Percentiles rank a stretch among this genome's conserved stretches.
phyloP scores from a whole-genome alignment of 2,797 vertebrate species.

The Glossophaga mutica region DNA sequence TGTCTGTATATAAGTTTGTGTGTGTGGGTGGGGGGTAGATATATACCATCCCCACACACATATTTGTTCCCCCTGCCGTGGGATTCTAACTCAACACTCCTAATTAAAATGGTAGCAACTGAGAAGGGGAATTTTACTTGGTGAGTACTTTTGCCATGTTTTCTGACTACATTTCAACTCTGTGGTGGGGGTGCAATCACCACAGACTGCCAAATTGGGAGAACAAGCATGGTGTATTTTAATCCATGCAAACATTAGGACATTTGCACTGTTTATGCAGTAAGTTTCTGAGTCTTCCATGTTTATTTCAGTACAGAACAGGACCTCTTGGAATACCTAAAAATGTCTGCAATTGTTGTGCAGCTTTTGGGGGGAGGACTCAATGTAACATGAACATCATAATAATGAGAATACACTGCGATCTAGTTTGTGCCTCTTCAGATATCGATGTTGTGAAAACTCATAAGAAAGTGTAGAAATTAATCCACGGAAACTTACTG shows the following conservation, averaged over 20 bases:
- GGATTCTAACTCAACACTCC: neutral
- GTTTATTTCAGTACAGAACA: neutral
- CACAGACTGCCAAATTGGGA: neutral
- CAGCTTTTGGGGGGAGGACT: neutral
- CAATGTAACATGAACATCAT: neutral
- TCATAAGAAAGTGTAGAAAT: neutral
- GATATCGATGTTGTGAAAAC: neutral
- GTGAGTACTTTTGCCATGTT: neutral
- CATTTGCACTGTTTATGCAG: neutral
- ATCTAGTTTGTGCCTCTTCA: neutral
- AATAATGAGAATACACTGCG: neutral
- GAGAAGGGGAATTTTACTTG: neutral
- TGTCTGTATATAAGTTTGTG: neutral
- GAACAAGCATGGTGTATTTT: neutral
- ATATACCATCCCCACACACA: neutral
- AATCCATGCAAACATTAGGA: neutral
- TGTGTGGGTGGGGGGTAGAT: neutral
- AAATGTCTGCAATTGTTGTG: neutral
- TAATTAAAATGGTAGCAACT: neutral
- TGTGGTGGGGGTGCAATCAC: neutral
- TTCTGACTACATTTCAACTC: neutral
- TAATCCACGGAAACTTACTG: neutral
- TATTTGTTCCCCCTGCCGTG: neutral
- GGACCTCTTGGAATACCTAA: neutral
- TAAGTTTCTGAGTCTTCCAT: neutral